These are phyloP conservation scores for Drosophila gunungcola DNA, from an alignment of 1,140 invertebrate species.

Conservation along the genomic window DNA sequence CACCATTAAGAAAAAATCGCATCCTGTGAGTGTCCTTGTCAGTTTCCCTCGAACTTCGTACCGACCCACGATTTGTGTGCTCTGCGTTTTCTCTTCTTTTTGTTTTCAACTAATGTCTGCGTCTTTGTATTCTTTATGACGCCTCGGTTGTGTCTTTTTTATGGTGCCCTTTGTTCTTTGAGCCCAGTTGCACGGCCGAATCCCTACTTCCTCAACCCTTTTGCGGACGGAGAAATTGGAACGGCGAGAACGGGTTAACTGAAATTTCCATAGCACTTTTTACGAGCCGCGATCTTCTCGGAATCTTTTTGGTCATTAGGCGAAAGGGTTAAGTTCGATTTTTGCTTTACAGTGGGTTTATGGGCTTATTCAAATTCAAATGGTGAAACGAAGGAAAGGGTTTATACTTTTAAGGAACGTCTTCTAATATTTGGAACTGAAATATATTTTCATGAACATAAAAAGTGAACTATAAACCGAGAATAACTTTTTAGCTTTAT, in stretches of 20 bases:
- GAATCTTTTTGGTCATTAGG: constrained; percentile 55
- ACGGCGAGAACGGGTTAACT: constrained; percentile 61
- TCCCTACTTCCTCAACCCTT: constrained; percentile 71
- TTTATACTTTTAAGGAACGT: constrained; percentile 2
- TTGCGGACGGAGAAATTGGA: constrained; percentile 48
- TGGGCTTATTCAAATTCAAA: constrained; percentile 18
- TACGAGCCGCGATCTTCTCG: constrained; percentile 50
- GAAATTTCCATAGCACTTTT: constrained; percentile 50
- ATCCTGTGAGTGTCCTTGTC: constrained; percentile 55
- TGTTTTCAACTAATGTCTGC: constrained; percentile 70
- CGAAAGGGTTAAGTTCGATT: constrained; percentile 47
- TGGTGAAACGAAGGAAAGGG: constrained; percentile 16
- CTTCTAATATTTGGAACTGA: background rate
- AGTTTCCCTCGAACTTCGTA: constrained; percentile 52
- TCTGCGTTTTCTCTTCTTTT: constrained; percentile 41
- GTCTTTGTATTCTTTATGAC: constrained; percentile 73
- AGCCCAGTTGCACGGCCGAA: constrained; percentile 31
- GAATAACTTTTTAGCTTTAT: too few species aligned
- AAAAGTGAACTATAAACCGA: background rate
- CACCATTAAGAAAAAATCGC: constrained; percentile 71
- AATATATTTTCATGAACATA: background rate
- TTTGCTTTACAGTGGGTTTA: constrained; percentile 27
- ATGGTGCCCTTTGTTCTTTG: constrained; percentile 56
- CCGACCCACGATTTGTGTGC: constrained; percentile 8
- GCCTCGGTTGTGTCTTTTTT: constrained; percentile 72